phyloP scores from a whole-genome alignment of 2,113 vertebrate species.

The Paraplagusia blochii region DNA sequence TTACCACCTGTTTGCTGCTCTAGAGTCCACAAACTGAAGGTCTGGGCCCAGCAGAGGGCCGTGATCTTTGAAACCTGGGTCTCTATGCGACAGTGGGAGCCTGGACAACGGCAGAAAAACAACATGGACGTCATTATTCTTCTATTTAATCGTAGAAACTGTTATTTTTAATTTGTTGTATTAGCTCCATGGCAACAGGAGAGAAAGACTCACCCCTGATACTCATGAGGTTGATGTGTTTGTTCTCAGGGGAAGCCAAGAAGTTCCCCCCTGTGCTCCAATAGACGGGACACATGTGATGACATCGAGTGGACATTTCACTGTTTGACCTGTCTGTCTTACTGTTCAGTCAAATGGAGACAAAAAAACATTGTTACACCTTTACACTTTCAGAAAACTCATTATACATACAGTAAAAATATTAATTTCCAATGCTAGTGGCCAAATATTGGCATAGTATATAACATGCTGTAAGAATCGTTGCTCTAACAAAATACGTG shows the following conservation, averaged over 20 bases:
- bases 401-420: too few species aligned
- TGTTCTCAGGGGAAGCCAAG: conserved; percentile 77
- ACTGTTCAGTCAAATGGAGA: conserved; percentile 36
- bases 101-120: conserved; percentile 38
- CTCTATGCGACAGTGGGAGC: conserved; percentile 70
- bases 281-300: conserved; percentile 69
- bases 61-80: conserved; percentile 74
- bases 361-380: not conserved
- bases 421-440: too few species aligned
- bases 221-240: conserved; percentile 78
- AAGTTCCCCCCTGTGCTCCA: conserved; percentile 77
- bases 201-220: conserved; percentile 64
- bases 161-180: not conserved
- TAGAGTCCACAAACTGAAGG: conserved; percentile 58
- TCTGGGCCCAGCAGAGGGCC: conserved; percentile 75
- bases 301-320: conserved; percentile 60
- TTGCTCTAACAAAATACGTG: too few species aligned
- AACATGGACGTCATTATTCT: not conserved
- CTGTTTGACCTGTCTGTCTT: conserved; percentile 54
- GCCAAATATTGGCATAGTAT: too few species aligned
- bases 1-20: conserved; percentile 42
- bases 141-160: not conserved
- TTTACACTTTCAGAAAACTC: not conserved
- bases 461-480: too few species aligned
- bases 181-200: not conserved